Evolutionary conservation across 2,113 vertebrate genomes (phyloP), one percentile per base, ranked within the genome.

Genomic region (Clarias batrachus): DNA sequence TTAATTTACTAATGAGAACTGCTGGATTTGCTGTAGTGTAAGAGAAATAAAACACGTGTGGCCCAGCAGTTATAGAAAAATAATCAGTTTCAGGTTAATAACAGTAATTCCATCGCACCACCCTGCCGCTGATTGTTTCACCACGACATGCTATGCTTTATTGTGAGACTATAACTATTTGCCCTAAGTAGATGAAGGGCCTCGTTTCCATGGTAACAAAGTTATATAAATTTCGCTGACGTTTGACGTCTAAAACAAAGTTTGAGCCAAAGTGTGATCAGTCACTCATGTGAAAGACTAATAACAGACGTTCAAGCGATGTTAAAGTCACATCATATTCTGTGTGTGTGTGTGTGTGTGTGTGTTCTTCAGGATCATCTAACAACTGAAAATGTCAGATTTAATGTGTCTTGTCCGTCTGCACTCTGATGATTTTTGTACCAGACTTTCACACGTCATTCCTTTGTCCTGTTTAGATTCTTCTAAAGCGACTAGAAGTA

Each of bases 321-420:
- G 66, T 68, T 68, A 17, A 70, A 65, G 63, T 65, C 63, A 65
- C 63, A 65, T 65, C 63, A 62, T 6, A 21, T 23, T 62, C 4
- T 68, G 66, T 68, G 68, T 71, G 30, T 71, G 68, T 41, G 70
- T 73, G 70, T 73, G 70, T 41, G 70, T 73, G 33, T 48, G 10
- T n/a, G 30, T 33, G 63, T 25, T 12, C 6, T 48, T 48, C 41
- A 66, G 25, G 9, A 27, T 66, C 21, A 7, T 13, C 23, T 63
- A 63, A 6, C 12, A 66, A 66, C 11, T 66, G n/a, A 66, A 66
- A 66, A 66, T 66, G 65, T 27, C 65, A 27, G 65, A 66, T 66
- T 30, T 66, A 14, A 66, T 27, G n/a, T 27, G n/a, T 63, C 12
- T 62, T 9, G 41, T 65, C 63, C 27, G 11, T 66, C 63, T 11